phyloP scores from a whole-genome alignment of 1,140 invertebrate species.

The Limonius californicus region DNA sequence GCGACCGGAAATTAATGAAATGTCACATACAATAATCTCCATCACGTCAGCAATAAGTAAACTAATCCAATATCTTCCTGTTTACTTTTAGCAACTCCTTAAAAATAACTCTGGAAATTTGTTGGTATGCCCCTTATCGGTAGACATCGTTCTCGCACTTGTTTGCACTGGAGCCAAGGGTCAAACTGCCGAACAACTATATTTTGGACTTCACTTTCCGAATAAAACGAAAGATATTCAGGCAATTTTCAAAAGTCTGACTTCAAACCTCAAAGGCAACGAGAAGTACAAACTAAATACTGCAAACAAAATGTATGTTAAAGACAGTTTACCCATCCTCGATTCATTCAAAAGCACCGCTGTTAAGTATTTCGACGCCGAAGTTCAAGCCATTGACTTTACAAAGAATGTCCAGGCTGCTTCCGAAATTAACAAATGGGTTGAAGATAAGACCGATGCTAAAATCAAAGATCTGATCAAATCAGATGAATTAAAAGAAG shows the following conservation, averaged over 20 bases:
- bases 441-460: slow-evolving; percentile 67
- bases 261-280: slow-evolving; percentile 45
- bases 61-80: no score
- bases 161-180: slow-evolving; percentile 54
- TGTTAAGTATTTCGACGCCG: slow-evolving; percentile 50
- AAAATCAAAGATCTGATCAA: slow-evolving; percentile 67
- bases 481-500: slow-evolving; percentile 50
- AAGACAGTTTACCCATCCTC: slow-evolving; percentile 50
- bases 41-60: no score
- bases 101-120: no score
- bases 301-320: slow-evolving; percentile 62
- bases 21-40: no score
- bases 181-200: slow-evolving; percentile 54
- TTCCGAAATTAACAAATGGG: slow-evolving; percentile 65
- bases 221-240: slow-evolving; percentile 28
- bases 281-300: slow-evolving; percentile 53
- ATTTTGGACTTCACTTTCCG: slow-evolving; percentile 29
- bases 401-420: slow-evolving; percentile 43
- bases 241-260: slow-evolving; percentile 46
- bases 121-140: no score
- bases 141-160: no score
- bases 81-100: no score
- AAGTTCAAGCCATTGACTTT: slow-evolving; percentile 56
- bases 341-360: slow-evolving; percentile 48
- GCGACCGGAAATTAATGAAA: no score